Percentiles rank a stretch among this genome's conserved stretches.
These are phyloP conservation scores for Siniperca knerii DNA, from an alignment of 2,113 vertebrate genomes.

Conservation along the genomic window DNA sequence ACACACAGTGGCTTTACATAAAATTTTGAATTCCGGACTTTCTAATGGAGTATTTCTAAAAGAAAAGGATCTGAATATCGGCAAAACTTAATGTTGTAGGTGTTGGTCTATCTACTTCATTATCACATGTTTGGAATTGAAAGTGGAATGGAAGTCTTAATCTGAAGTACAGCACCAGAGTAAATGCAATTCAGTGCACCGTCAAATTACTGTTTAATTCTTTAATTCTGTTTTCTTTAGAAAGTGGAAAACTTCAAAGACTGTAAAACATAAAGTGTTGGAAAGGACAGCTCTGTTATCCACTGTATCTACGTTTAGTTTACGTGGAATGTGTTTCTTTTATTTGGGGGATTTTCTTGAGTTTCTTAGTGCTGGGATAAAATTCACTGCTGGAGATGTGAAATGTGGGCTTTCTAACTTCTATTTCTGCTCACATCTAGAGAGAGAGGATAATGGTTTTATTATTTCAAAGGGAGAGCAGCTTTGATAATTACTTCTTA, in stretches of 20 bases:
- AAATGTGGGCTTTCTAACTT: slow-evolving; percentile 5
- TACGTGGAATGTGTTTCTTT: slow-evolving; percentile 4
- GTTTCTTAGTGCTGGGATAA: neutral
- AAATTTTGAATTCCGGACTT: neutral
- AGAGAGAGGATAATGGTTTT: neutral
- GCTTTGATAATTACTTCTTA: slow-evolving; percentile 56
- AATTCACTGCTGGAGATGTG: slow-evolving; percentile 11
- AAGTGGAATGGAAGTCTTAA: neutral
- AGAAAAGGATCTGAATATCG: neutral
- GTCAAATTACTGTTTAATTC: neutral
- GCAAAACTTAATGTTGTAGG: neutral
- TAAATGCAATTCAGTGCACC: neutral
- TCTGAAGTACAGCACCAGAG: neutral
- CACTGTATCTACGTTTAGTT: neutral
- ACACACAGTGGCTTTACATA: neutral
- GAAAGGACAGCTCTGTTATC: neutral
- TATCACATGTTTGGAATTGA: neutral
- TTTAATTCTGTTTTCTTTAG: neutral
- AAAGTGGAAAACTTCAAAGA: neutral
- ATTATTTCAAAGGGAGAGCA: slow-evolving; percentile 28
- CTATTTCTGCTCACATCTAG: slow-evolving; percentile 9
- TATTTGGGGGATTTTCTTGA: neutral
- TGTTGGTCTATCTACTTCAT: neutral
- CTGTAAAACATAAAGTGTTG: neutral
- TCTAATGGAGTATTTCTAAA: neutral